phyloP scores from a whole-genome alignment of 1,140 invertebrate species.

The Microplitis mediator region DNA sequence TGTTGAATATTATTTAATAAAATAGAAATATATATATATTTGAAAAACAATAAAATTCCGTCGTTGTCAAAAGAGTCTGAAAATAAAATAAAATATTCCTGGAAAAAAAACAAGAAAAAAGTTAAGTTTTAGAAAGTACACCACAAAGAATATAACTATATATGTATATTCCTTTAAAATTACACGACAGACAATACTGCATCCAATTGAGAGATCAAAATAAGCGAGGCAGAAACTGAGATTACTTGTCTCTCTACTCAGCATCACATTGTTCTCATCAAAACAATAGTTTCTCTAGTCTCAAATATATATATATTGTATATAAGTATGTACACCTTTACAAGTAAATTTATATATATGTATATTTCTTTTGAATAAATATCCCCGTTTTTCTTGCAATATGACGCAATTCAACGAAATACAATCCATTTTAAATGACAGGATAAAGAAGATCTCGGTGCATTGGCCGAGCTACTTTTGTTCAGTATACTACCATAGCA shows the following conservation, averaged over 20 bases:
- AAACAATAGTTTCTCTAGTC: background rate
- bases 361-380: no score
- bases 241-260: slow-evolving; percentile 19
- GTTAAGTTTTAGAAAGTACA: background rate
- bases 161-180: background rate
- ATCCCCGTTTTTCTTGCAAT: no score
- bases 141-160: background rate
- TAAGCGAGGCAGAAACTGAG: slow-evolving; percentile 29
- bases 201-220: slow-evolving; percentile 29
- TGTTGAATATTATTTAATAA: slow-evolving; percentile 13
- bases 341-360: no score
- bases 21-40: slow-evolving; percentile 1
- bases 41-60: background rate
- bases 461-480: no score
- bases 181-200: background rate
- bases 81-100: background rate
- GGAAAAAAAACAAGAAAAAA: background rate
- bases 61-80: background rate
- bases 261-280: background rate
- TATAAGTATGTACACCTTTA: no score
- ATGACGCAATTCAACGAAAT: no score
- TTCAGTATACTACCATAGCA: no score
- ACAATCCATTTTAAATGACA: no score
- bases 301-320: background rate
- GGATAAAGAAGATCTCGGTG: no score